phyloP scores from a whole-genome alignment of 2,797 vertebrate species.

The Linurgus olivaceus region DNA sequence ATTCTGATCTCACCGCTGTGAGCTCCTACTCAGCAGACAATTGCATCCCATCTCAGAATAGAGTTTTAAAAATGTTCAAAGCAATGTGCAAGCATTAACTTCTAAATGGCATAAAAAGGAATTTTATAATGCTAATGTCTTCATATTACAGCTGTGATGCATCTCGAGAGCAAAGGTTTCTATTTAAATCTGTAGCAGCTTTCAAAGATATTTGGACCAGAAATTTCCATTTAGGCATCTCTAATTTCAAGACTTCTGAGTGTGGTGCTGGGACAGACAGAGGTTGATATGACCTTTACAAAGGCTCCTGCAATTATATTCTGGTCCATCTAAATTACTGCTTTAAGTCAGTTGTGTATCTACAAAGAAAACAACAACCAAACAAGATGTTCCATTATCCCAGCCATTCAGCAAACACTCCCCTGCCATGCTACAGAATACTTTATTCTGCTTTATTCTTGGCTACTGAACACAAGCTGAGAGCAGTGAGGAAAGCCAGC shows the following conservation, averaged over 20 bases:
- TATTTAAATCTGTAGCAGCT: background rate
- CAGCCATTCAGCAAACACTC: background rate
- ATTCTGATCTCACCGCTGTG: constrained; percentile 2
- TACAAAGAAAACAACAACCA: background rate
- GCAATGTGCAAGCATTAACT: background rate
- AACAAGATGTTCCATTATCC: background rate
- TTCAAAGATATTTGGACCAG: background rate
- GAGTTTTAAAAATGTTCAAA: background rate
- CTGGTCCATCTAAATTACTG: background rate
- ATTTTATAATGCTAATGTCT: constrained; percentile 25
- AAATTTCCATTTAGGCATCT: constrained; percentile 22
- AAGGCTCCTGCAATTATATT: background rate
- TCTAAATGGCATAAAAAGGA: constrained; percentile 38
- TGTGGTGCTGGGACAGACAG: background rate
- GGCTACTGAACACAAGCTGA: background rate
- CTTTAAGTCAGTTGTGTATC: background rate
- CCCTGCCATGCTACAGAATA: background rate
- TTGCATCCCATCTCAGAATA: background rate
- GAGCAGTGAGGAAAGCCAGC: background rate
- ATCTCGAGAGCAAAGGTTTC: background rate
- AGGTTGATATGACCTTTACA: background rate
- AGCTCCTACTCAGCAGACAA: constrained; percentile 47
- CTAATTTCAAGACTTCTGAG: background rate
- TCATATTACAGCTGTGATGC: background rate
- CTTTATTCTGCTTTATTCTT: background rate